These are phyloP conservation scores for Araneus ventricosus DNA, from an alignment of 1,140 invertebrate genomes.

Conservation along the genomic window DNA sequence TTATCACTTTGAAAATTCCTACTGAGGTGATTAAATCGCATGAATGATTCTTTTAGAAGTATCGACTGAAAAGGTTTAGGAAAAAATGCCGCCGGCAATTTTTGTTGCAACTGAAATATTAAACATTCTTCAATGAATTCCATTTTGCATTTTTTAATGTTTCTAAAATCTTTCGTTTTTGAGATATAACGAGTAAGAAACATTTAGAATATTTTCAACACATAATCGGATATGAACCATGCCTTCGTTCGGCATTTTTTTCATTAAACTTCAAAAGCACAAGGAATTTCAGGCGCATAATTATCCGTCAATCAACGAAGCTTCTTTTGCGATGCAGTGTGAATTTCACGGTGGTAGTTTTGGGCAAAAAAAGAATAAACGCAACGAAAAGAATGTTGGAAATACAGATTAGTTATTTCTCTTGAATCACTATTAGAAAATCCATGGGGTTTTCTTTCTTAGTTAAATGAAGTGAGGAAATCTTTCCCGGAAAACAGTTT, in stretches of 20 bases:
- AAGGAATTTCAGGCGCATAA: background rate
- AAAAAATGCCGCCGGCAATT: background rate
- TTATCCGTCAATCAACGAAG: background rate
- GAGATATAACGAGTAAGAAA: constrained; percentile 1
- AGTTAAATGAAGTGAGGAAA: background rate
- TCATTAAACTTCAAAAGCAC: constrained; percentile 5
- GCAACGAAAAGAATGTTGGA: background rate
- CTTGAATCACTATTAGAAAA: background rate
- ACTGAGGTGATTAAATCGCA: background rate
- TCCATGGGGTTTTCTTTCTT: background rate
- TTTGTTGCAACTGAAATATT: background rate
- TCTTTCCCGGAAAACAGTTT: background rate
- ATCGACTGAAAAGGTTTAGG: background rate
- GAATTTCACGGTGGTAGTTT: background rate
- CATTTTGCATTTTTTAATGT: background rate
- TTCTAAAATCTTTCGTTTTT: background rate
- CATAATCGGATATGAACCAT: constrained; percentile 26
- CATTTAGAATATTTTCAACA: background rate
- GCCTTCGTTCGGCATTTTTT: background rate
- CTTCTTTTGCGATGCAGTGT: too few species aligned
- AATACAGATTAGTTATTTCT: background rate
- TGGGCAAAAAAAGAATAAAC: background rate
- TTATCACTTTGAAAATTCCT: background rate
- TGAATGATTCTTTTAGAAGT: background rate
- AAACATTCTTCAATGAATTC: background rate